These are phyloP conservation scores for Acrocephalus scirpaceus DNA, from an alignment of 2,797 vertebrate species.

Conservation along the genomic window DNA sequence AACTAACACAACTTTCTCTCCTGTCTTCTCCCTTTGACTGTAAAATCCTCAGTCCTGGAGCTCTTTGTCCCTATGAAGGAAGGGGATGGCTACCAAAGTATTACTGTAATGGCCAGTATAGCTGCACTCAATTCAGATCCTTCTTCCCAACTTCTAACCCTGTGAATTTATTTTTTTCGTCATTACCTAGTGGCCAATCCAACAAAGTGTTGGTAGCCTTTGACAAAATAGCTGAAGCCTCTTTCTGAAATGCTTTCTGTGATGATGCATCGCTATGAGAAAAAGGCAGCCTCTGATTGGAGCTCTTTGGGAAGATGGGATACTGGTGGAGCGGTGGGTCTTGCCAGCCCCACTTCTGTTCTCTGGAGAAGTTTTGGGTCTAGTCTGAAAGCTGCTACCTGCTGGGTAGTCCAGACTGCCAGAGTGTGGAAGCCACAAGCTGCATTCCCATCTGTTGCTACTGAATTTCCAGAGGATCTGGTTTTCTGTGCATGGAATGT, in stretches of 20 bases:
- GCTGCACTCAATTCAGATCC: slow-evolving; percentile 39
- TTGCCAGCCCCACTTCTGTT: not conserved
- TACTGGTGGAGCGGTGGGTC: not conserved
- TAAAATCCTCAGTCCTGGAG: slow-evolving; percentile 41
- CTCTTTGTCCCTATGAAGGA: slow-evolving; percentile 74
- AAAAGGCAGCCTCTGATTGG: not conserved
- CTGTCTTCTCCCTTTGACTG: not conserved
- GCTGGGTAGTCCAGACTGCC: not conserved
- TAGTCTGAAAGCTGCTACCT: slow-evolving; percentile 36
- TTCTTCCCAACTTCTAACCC: slow-evolving; percentile 33
- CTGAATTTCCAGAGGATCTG: not conserved
- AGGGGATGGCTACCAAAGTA: slow-evolving; percentile 73
- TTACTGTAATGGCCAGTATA: slow-evolving; percentile 69
- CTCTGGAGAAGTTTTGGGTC: slow-evolving; percentile 29
- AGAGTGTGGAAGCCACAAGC: not conserved
- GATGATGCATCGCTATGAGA: slow-evolving; percentile 36
- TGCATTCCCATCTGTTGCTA: not conserved
- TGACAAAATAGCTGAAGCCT: slow-evolving; percentile 18
- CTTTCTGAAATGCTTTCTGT: slow-evolving; percentile 64
- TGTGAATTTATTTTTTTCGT: slow-evolving; percentile 27
- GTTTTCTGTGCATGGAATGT: not conserved
- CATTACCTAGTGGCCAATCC: slow-evolving; percentile 34
- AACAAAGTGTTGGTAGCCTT: slow-evolving; percentile 55
- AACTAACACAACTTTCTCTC: slow-evolving; percentile 7
- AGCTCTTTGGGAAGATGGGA: slow-evolving; percentile 25